A percentile compares a stretch with the other conserved stretches of the same genome.
These are phyloP conservation scores for Columba guinea DNA, from an alignment of 2,797 vertebrate genomes.

Conservation along the genomic window DNA sequence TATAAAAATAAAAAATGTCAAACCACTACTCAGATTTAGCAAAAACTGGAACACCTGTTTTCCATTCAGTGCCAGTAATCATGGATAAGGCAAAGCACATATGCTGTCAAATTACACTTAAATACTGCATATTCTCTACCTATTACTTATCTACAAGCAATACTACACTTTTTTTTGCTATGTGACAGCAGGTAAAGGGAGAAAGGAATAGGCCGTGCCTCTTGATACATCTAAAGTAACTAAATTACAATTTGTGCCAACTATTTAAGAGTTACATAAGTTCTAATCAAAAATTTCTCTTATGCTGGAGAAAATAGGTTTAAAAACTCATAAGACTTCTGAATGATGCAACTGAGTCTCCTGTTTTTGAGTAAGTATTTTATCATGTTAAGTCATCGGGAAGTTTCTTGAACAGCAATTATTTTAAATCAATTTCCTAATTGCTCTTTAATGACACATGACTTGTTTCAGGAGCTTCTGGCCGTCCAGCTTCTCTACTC, in stretches of 20 bases:
- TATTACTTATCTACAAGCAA: not conserved
- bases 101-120: not conserved
- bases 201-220: not conserved
- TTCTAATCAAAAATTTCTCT: not conserved
- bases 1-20: not conserved
- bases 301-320: not conserved
- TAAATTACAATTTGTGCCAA: not conserved
- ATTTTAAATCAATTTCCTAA: not conserved
- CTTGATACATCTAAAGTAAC: not conserved
- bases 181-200: not conserved
- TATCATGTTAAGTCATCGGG: not conserved
- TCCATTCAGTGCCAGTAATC: not conserved
- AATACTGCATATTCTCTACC: not conserved
- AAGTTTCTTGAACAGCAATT: not conserved
- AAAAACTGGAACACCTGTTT: not conserved
- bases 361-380: not conserved
- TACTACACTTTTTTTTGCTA: not conserved
- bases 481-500: not conserved
- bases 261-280: not conserved
- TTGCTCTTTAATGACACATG: not conserved
- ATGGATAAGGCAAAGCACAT: not conserved
- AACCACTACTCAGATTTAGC: not conserved
- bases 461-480: not conserved
- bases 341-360: not conserved
- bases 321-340: not conserved